Conservation (phyloP, 2,113 vertebrate genomes). For the rabbit (Oryctolagus cuniculus) region DNA sequence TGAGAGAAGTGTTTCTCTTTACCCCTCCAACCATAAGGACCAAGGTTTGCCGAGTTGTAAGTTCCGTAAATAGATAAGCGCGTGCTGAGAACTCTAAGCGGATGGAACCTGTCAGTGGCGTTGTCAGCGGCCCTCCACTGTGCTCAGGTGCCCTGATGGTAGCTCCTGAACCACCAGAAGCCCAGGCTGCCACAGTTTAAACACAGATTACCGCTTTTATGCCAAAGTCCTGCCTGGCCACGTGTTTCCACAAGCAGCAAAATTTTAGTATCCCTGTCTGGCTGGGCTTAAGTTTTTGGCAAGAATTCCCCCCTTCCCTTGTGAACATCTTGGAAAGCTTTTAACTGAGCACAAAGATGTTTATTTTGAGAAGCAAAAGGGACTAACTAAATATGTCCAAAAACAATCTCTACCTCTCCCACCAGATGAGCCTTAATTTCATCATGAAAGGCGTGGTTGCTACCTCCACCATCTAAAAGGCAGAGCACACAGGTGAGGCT, state of each 20-base stretch:
- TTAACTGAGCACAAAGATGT: slow-evolving; percentile 82
- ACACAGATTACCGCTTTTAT: slow-evolving; percentile 54
- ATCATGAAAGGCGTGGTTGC: background rate
- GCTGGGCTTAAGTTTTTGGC: slow-evolving; percentile 80
- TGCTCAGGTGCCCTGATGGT: background rate
- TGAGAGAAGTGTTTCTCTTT: slow-evolving; percentile 55
- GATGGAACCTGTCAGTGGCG: slow-evolving; percentile 8
- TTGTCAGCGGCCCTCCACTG: background rate
- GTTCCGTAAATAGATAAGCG: slow-evolving; percentile 70
- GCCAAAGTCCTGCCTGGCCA: slow-evolving; percentile 73
- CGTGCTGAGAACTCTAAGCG: slow-evolving; percentile 45
- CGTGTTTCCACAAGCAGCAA: slow-evolving; percentile 75
- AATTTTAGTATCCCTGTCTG: slow-evolving; percentile 81
- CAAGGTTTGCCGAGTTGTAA: slow-evolving; percentile 58
- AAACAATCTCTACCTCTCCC: slow-evolving; percentile 80
- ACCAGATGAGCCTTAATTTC: slow-evolving; percentile 51
- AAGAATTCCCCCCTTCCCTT: slow-evolving; percentile 75
- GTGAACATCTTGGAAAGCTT: slow-evolving; percentile 83
- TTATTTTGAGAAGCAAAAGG: slow-evolving; percentile 84
- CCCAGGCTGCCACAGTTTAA: background rate
- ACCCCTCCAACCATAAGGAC: slow-evolving; percentile 65
- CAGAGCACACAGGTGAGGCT: background rate
- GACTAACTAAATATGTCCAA: slow-evolving; percentile 79
- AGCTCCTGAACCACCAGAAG: background rate
- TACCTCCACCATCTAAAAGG: background rate